Evolutionary conservation across 2,888 invertebrate genomes (phyloP), one percentile per base, ranked within the genome.

Genomic region (Hirtodrosophila histrioides): DNA sequence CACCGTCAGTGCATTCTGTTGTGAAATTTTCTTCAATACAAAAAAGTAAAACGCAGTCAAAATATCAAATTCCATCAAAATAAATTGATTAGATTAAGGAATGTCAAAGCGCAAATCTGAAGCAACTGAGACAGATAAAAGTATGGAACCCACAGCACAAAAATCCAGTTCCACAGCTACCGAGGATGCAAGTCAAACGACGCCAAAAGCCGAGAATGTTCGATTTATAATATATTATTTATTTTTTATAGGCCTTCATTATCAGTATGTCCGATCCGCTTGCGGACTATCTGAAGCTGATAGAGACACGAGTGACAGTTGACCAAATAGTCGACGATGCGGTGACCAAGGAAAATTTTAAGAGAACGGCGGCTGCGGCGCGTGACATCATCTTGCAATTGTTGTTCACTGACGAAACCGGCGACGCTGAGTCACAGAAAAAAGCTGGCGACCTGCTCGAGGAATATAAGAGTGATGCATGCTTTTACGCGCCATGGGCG

Each of bases 401-500:
- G 3, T 11, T 91, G 3, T 91, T 91, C 43, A 64, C 53, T 3
- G 50, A 39, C 45, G 50, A 51, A 2, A 9, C 36, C n/a, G 36
- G 66, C 1, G 44, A 41, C 3, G 50, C 51, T 39, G 78, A 75
- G 37, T 73, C 77, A 56, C 75, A 75, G 27, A 61, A 49, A n/a
- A 89, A 84, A 46, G 91, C 91, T 0, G 67, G 67, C 3, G 82
- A 85, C 0, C 50, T 91, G 17, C 56, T 90, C 4, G 69, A 71
- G 3, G 82, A 76, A 31, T 80, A 89, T 53, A 89, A 86, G 35
- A 94, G 94, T 3, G 89, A 91, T 61, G 90, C 91, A 1, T 80
- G 89, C 55, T 88, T 86, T 45, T 81, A 79, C 50, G 78, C 72
- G 3, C 90, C 91, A 0, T 87, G 75, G 72, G 62, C 75, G 3